A percentile compares a stretch with the other conserved stretches of the same genome.
Evolutionary conservation across 2,888 invertebrate species (phyloP).

Genomic region (Drosophila vallismaia): DNA sequence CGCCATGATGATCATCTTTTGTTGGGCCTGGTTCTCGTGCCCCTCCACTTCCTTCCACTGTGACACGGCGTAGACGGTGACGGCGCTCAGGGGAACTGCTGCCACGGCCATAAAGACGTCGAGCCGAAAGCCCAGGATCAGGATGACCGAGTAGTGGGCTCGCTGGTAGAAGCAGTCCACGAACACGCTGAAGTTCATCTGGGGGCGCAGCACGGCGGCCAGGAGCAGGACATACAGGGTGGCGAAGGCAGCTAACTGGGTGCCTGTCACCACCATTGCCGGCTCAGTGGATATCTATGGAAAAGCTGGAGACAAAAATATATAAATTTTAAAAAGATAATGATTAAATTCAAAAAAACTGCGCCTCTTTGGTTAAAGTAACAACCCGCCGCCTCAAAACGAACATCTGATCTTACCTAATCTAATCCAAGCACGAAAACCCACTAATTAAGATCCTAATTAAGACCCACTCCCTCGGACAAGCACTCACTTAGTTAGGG

Average conservation of each 20-base stretch:
- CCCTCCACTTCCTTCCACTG: constrained; percentile 17
- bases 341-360: no score
- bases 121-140: constrained; percentile 27
- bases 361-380: neutral
- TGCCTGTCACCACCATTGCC: neutral
- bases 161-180: constrained; percentile 26
- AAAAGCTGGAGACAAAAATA: neutral
- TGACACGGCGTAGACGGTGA: constrained; percentile 27
- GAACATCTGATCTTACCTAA: constrained; percentile 18
- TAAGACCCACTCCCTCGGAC: constrained; percentile 31
- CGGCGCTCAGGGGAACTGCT: constrained; percentile 22
- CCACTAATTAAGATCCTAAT: constrained; percentile 30
- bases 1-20: constrained; percentile 5
- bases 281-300: neutral
- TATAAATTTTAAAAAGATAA: neutral
- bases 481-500: constrained; percentile 3
- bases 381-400: neutral
- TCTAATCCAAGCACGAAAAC: neutral
- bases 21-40: neutral
- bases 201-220: constrained; percentile 31
- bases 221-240: constrained; percentile 25
- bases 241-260: constrained; percentile 11
- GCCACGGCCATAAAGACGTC: constrained; percentile 22
- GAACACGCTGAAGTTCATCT: constrained; percentile 27
- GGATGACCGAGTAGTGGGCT: constrained; percentile 8